Conservation (phyloP, 2,797 vertebrate species). For the Sebastes minor region DNA sequence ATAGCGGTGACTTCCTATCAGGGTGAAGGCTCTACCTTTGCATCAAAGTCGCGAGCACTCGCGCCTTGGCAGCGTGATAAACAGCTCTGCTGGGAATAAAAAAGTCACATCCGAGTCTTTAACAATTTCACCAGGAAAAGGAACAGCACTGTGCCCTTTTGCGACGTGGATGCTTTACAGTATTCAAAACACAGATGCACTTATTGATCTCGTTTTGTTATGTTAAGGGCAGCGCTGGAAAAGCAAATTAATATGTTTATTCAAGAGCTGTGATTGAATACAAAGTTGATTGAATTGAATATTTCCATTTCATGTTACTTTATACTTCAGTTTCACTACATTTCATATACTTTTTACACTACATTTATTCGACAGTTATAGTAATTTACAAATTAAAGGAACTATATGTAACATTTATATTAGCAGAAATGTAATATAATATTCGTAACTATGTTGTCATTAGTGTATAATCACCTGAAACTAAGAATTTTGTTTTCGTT, state of each 20-base stretch:
- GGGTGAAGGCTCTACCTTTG: constrained; percentile 36
- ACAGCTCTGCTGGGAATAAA: constrained; percentile 52
- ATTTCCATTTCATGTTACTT: not conserved
- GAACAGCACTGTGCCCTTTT: not conserved
- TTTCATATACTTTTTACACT: not conserved
- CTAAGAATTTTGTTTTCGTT: too few relatives aligned
- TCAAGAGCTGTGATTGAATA: not conserved
- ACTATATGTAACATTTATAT: too few relatives aligned
- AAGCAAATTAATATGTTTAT: not conserved
- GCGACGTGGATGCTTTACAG: not conserved
- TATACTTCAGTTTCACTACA: not conserved
- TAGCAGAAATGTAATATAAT: too few relatives aligned
- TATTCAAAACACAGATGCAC: not conserved
- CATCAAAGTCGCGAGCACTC: constrained; percentile 25
- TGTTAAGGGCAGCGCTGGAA: not conserved
- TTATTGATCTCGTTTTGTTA: not conserved
- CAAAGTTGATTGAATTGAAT: not conserved
- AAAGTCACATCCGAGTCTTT: constrained; percentile 56
- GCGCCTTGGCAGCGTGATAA: constrained; percentile 54
- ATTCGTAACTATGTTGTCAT: too few relatives aligned
- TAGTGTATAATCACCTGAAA: too few relatives aligned
- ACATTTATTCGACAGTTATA: not conserved
- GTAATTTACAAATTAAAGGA: not conserved
- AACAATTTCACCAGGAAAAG: constrained; percentile 20
- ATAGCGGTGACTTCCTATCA: constrained; percentile 31